Conservation (phyloP, 2,797 vertebrate species). For the Merluccius polli region DNA sequence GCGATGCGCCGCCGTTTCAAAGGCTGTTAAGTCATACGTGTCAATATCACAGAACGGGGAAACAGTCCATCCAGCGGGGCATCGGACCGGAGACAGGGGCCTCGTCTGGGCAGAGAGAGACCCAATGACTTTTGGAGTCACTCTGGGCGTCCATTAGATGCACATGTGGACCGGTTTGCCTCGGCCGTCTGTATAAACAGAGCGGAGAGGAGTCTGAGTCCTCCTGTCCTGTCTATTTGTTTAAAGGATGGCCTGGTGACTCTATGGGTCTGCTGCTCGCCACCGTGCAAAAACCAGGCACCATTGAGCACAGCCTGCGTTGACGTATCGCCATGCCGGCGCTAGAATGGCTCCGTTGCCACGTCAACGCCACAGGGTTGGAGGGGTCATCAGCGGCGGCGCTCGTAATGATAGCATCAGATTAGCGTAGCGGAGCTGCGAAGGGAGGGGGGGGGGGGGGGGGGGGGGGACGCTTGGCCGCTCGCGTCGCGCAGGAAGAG, state of each 20-base stretch:
- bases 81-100: conserved; percentile 32
- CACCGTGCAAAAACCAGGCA: conserved; percentile 74
- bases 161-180: conserved; percentile 35
- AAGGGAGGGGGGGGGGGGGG: conserved; percentile 41
- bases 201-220: conserved; percentile 28
- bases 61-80: conserved; percentile 36
- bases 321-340: conserved; percentile 54
- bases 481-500: conserved; percentile 52
- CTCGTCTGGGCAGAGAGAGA: conserved; percentile 15
- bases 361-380: conserved; percentile 64
- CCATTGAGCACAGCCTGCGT: conserved; percentile 81
- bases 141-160: conserved; percentile 47
- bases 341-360: conserved; percentile 59
- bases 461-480: conserved; percentile 60
- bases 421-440: conserved; percentile 64
- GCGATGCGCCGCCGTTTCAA: conserved; percentile 5
- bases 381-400: conserved; percentile 70
- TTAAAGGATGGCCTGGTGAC: conserved; percentile 67
- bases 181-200: conserved; percentile 51
- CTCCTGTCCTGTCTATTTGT: conserved; percentile 63
- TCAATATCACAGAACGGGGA: conserved; percentile 7
- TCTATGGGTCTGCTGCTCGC: conserved; percentile 55
- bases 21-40: conserved; percentile 5
- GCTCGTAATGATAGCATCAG: conserved; percentile 70
- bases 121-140: conserved; percentile 23